Base-by-base conservation (phyloP, 2,797 vertebrate genomes). In the Cynopterus sphinx region DNA sequence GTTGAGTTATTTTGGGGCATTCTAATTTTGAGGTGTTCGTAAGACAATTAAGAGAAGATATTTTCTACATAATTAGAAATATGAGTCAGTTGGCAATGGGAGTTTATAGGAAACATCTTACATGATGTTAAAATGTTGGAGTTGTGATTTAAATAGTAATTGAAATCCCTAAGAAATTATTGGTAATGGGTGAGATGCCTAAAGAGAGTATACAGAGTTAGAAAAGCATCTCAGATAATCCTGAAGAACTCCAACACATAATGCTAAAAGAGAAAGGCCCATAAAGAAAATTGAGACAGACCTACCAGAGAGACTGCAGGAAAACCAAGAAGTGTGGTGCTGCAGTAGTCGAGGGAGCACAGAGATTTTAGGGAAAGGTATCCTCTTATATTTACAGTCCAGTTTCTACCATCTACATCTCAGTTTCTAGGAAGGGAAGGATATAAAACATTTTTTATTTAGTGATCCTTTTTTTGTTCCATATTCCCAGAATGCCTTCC, bases 41-140 rank as follows among this genome's bases (percentile, higher is more conserved):
- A 81, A 91, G 46, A 71, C 26, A 93, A 53, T 26, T 31, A 41
- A 36, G 39, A 39, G 51, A 88, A 82, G 16, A 55, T 86, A 59
- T 75, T 55, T n/a, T n/a, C 59, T 84, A 74, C 65, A 90, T 86
- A 91, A 75, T 16, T 83, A 43, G 63, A 87, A 91, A 57, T 91
- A 51, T 7, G 33, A 89, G 28, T 87, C 70, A 79, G 12, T n/a
- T 91, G 46, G 77, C 84, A 87, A 94, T 39, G 77, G 19, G 24
- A 61, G n/a, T 36, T 87, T 16, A 49, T 39, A 26, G 70, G 43
- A 59, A 22, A 91, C 19, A 81, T 61, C 36, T 96, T 36, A 68
- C 12, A 10, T 51, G 53, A 57, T 43, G 85, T 67, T 70, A 82
- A 90, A 89, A 70, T 59, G 73, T 11, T 43, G 49, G 39, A 53